These are phyloP conservation scores for Potamarius usumacintae DNA, from an alignment of 2,113 vertebrate species.

Conservation along the genomic window DNA sequence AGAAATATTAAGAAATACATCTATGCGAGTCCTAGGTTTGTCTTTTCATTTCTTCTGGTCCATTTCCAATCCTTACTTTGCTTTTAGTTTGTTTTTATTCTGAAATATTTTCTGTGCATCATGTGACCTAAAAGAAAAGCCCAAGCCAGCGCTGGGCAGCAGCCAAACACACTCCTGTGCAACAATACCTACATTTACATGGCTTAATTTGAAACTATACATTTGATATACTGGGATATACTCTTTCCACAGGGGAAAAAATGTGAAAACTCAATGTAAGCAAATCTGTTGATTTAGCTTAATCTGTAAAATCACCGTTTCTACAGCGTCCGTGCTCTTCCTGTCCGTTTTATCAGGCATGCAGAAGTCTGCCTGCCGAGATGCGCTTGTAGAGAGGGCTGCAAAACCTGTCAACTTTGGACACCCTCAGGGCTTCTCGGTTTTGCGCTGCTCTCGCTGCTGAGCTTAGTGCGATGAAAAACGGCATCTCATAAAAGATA, in stretches of 20 bases:
- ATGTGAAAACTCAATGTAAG: neutral
- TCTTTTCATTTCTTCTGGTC: neutral
- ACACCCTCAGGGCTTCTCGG: neutral
- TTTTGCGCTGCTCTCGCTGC: neutral
- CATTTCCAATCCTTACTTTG: neutral
- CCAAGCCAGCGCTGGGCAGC: neutral
- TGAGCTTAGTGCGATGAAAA: constrained; percentile 12
- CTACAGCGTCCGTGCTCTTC: neutral
- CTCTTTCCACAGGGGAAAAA: too few species aligned
- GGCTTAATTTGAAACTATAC: neutral
- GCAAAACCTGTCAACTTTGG: neutral
- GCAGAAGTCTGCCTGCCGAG: neutral
- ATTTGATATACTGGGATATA: neutral
- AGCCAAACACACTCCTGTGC: neutral
- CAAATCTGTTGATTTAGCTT: neutral
- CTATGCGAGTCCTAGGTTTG: too few species aligned
- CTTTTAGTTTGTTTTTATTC: neutral
- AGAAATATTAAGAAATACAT: neutral
- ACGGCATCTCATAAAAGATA: constrained; percentile 10
- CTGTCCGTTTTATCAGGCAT: neutral
- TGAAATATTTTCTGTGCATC: neutral
- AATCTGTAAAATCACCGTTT: neutral
- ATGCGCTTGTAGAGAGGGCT: neutral
- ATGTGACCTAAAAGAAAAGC: neutral
- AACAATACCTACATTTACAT: neutral